Evolutionary conservation across 2,888 invertebrate genomes (phyloP), one percentile per base, ranked within the genome.

Genomic region (Neelides folsomi): DNA sequence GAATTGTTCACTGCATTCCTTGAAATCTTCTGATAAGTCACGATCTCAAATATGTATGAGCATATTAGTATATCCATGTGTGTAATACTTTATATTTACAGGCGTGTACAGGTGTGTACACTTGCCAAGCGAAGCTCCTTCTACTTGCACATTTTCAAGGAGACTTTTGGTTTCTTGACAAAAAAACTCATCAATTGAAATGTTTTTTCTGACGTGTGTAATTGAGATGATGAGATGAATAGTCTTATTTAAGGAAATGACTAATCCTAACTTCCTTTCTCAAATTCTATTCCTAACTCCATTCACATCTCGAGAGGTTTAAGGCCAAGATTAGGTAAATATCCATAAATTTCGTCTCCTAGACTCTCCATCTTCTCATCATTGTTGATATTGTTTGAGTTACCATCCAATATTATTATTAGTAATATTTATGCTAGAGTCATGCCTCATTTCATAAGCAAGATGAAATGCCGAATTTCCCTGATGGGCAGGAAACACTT

Each of bases 21-120:
- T 49, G 49, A 49, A 38, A 49, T 38, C 38, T 38, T 27, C 37
- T 49, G 43, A 49, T 49, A 49, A 49, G 49, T 49, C 49, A 49
- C 49, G 49, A 49, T 43, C 42, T 49, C 37, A 49, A 37, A 43
- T 43, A 49, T 49, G 37, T 12, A 9, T 9, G 12, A 36, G 12
- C 38, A 3, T n/a, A 15, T n/a, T 5, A 3, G 4, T 38, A 13
- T 8, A 13, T 15, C 4, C 38, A 38, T 38, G 38, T 38, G 38
- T 27, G 27, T 27, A 27, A 27, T 27, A 38, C 38, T 13, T 13
- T 9, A 12, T 36, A n/a, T 13, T 13, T 15, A 13, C 15, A 38
- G 38, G 15, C 13, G 15, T 13, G n/a, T 38, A 13, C 38, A 38
- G 38, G 38, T 13, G 38, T 13, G 38, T 13, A 38, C 8, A 38